Conservation (phyloP, 1,140 invertebrate genomes). For the Potamilus streckersoni region DNA sequence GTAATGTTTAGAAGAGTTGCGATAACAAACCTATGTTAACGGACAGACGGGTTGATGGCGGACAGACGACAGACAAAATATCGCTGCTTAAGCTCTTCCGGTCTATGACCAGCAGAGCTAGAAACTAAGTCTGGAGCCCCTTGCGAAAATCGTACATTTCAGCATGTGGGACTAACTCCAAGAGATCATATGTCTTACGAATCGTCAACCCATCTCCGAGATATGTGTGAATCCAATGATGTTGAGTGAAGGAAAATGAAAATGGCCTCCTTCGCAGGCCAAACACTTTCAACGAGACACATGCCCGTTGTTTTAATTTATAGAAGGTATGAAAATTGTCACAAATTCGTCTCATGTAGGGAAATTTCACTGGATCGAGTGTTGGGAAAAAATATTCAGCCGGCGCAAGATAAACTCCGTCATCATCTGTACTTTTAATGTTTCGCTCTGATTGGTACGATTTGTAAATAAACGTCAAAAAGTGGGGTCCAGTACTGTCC, state of each 20-base stretch:
- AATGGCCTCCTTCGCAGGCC: constrained; percentile 23
- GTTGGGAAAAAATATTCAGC: constrained; percentile 56
- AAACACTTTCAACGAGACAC: constrained; percentile 43
- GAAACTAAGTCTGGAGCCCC: constrained; percentile 25
- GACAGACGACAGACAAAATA: background rate
- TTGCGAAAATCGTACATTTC: constrained; percentile 38
- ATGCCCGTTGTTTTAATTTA: constrained; percentile 37
- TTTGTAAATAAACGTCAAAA: constrained; percentile 43
- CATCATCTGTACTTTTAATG: constrained; percentile 2
- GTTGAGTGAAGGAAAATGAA: constrained; percentile 44
- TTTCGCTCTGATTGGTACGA: constrained; percentile 31
- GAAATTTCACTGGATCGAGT: constrained; percentile 45
- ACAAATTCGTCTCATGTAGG: constrained; percentile 36
- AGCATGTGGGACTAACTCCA: constrained; percentile 9
- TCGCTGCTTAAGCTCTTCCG: background rate
- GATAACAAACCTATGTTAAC: background rate
- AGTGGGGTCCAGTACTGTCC: constrained; percentile 57
- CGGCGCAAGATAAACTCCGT: constrained; percentile 44
- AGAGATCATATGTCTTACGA: constrained; percentile 18
- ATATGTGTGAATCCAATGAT: constrained; percentile 59
- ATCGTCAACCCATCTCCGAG: constrained; percentile 23
- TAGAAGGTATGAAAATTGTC: constrained; percentile 30
- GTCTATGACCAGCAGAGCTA: constrained; percentile 6
- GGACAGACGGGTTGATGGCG: background rate
- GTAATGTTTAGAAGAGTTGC: background rate